Evolutionary conservation across 2,888 invertebrate species (phyloP).

Genomic region (Arenicola marina): DNA sequence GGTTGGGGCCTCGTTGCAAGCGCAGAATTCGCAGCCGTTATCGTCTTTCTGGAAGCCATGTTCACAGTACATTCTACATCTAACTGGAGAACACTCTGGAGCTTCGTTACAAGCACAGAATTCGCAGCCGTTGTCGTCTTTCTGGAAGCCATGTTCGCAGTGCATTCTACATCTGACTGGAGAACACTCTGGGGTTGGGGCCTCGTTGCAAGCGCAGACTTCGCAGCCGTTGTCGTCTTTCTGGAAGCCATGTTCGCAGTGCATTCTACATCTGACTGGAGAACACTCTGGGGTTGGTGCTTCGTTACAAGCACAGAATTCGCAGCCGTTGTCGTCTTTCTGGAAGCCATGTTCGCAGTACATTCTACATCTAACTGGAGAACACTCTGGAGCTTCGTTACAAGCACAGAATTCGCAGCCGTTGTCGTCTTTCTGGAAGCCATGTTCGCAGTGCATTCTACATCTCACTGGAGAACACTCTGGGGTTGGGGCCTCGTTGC

Average conservation of each 20-base stretch:
- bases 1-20: conserved; percentile 2
- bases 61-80: conserved; percentile 17
- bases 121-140: conserved; percentile 21
- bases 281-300: too few species aligned
- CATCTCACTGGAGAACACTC: too few species aligned
- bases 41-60: conserved; percentile 16
- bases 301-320: conserved; percentile 13
- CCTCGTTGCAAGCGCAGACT: conserved; percentile 17
- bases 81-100: neutral
- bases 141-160: conserved; percentile 26
- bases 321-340: neutral
- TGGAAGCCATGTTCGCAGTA: neutral
- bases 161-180: conserved; percentile 17
- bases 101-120: conserved; percentile 20
- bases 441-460: too few species aligned
- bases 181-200: conserved; percentile 11
- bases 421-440: too few species aligned
- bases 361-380: too few species aligned
- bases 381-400: too few species aligned
- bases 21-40: conserved; percentile 21
- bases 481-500: too few species aligned
- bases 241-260: conserved; percentile 27
- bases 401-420: too few species aligned
- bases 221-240: conserved; percentile 27
- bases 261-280: conserved; percentile 23